Evolutionary conservation across 2,113 vertebrate species (phyloP), one percentile per base, ranked within the genome.

Genomic region (Trochalopteron elliotii): DNA sequence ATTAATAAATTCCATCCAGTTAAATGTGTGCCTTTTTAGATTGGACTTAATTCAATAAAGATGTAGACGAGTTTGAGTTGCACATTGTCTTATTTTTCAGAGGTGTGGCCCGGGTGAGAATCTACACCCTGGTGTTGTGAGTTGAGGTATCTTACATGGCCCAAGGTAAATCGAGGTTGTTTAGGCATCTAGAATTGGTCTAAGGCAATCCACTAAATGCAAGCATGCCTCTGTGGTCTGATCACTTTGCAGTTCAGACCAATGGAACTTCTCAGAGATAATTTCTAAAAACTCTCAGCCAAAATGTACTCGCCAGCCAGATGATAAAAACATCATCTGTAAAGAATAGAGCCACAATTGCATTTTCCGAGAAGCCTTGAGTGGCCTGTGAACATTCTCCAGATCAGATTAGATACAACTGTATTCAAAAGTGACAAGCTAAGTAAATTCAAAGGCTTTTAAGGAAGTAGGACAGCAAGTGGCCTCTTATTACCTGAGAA

Each of bases 131-230:
- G 12, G 7, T 72, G 17, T 11, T 83, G 13, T 31, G 6, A 7
- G 7, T 45, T 76, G 56, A 68, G 31, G 7, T 55, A 11, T 23
- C 5, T 59, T 55, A 42, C 5, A 8, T 2, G 4, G 42, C 27
- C 20, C 28, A 42, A 42, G 40, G 42, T 28, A 74, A 47, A 45
- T 1, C 0, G 0, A 65, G 42, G 9, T 47, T 12, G 3, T 78
- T 60, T 17, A 70, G 83, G 8, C 33, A n/a, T 23, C 35, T 87
- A 8, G 37, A 64, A 28, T 4, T 37, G 17, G 10, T 68, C 15
- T 82, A 47, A 56, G 78, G 30, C 33, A 64, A 27, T 27, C 4
- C 23, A 37, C 11, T 45, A 60, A 50, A 55, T n/a, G 2, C 49
- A 47, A 28, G 17, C 4, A 3, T 15, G 8, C 13, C 10, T 40